Base-by-base conservation (phyloP, 2,797 vertebrate genomes). In the Epinephelus malabaricus region DNA sequence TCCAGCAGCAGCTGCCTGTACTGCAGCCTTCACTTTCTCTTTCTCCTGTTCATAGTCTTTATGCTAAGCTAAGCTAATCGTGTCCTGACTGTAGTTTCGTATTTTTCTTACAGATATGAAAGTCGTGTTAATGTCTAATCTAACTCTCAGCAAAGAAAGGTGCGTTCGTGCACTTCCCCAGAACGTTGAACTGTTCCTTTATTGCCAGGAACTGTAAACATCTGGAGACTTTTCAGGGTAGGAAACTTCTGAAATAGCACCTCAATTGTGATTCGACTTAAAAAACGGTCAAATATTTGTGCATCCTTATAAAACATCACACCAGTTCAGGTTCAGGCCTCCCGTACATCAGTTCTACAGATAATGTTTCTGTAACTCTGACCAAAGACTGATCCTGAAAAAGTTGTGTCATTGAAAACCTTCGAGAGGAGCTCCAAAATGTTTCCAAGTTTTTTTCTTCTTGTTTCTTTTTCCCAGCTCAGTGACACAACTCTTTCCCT, bases 381-480 rank as follows among this genome's bases (percentile, higher is more conserved):
- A 80, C 83, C 86, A 88, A 85, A 87, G 81, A 65, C 30, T 49
- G 47, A 68, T 34, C 40, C 63, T 61, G 45, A 40, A 73, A 69
- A 66, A 8, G 30, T 49, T 55, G 38, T 49, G 30, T 46, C 23
- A 12, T 46, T 51, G n/a, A 78, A 76, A 76, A 55, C 66, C 23
- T 81, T 74, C 76, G 54, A 83, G 72, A 86, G 54, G 51, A 70
- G 55, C 67, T 71, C 72, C 59, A 59, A 88, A 83, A 73, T 46
- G 55, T 85, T 87, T 80, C 61, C 25, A 68, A 51, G 19, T 40
- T 69, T 30, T 18, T 0, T 3, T 45, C 23, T 21, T 27, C 50
- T n/a, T 45, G 10, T 43, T 18, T 5, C 38, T 27, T 50, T 43
- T 14, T 19, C 27, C 56, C 80, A 4, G 2, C 38, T 81, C 51